phyloP scores from a whole-genome alignment of 2,797 vertebrate genomes.

The Rhodeus uyekii region DNA sequence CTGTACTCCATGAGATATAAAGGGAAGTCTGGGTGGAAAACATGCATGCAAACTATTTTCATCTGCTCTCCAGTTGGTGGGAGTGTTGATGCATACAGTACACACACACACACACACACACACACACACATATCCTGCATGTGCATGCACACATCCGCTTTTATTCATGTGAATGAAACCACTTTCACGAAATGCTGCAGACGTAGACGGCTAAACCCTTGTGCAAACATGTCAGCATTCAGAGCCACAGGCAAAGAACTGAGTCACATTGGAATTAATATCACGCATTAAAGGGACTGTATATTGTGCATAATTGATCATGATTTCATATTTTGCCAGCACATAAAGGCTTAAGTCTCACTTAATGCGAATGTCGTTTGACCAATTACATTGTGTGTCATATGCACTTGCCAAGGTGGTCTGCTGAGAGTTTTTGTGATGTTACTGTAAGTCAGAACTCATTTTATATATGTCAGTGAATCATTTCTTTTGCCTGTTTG shows the following conservation, averaged over 20 bases:
- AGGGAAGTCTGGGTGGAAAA: not conserved
- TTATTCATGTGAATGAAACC: not conserved
- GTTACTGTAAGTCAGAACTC: not conserved
- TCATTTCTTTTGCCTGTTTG: not conserved
- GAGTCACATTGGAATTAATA: not conserved
- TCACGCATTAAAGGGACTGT: not conserved
- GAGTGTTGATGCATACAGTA: slow-evolving; percentile 26
- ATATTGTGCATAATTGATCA: slow-evolving; percentile 15
- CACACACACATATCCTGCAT: no score
- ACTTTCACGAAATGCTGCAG: slow-evolving; percentile 1
- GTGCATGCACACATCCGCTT: not conserved
- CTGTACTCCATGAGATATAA: not conserved
- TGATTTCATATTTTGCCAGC: slow-evolving; percentile 7
- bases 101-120: not conserved
- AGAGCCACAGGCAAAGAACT: not conserved
- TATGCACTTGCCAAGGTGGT: not conserved
- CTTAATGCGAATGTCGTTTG: not conserved
- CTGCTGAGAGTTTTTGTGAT: not conserved
- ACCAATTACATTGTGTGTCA: not conserved
- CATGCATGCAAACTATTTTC: not conserved
- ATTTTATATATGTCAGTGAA: not conserved
- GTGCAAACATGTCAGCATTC: slow-evolving; percentile 18
- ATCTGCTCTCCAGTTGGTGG: slow-evolving; percentile 39
- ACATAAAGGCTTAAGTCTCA: not conserved
- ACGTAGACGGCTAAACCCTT: not conserved